Base-by-base conservation (phyloP, 23 tunicate species). In the Ciona savignyi region DNA sequence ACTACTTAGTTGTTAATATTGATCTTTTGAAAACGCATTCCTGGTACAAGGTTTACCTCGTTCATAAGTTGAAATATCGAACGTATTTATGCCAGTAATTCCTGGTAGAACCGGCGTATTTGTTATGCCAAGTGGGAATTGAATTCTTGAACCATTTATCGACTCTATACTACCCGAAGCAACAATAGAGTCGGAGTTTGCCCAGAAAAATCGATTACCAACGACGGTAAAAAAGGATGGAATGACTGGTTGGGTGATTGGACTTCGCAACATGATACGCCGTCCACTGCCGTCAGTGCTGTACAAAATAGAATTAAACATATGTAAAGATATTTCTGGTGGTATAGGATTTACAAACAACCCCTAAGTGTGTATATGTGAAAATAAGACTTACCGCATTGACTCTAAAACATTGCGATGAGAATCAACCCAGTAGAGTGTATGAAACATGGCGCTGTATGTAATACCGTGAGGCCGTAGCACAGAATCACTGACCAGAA, bases 401-500 rank as follows among this genome's bases (percentile, higher is more conserved):
- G 24, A 11, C 28, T 63, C 67, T 22, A 63, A 25, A 22, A n/a
- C 28, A 4, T 25, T 25, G 15, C 28, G 15, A 1, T 2, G 20
- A 1, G 64, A 84, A 68, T 85, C 80, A 23, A 85, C 66, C 97
- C 97, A 91, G 35, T 68, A 85, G 0, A 91, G 62, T n/a, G 70
- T 69, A 4, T 73, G 51, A 26, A 25, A 26, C 4, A 69, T 34
- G 23, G 35, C n/a, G 34, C 83, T 84, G 62, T 30, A 81, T 0
- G 90, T 79, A 23, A 91, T 27, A 4, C 74, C 78, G 61, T 77
- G 70, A 4, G 84, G 81, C 9, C 75, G 19, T 30, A 76, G 32
- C 15, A 25, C 21, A 23, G 73, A 48, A 42, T 85, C 77, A 27
- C 76, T 80, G 56, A 79, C 74, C 2, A 91, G 63, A n/a, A 84